Conservation (phyloP, 1,140 invertebrate genomes). For the Monochamus saltuarius region DNA sequence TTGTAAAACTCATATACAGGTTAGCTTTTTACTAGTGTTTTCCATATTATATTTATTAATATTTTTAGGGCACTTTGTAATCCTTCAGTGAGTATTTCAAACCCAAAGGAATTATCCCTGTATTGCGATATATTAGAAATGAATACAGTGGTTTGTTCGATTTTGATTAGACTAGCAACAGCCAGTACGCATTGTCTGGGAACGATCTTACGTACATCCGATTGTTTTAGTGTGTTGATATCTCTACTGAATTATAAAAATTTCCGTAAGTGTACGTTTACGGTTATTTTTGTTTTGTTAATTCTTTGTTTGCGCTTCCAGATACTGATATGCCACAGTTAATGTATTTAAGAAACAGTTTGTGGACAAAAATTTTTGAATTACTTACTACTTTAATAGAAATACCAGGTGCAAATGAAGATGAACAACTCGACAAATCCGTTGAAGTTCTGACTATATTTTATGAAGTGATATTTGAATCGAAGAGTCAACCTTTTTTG, state of each 20-base stretch:
- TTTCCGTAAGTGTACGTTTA: conserved; percentile 55
- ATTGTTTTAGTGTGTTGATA: conserved; percentile 53
- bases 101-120: conserved; percentile 46
- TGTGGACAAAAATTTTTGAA: conserved; percentile 55
- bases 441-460: conserved; percentile 42
- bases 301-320: conserved; percentile 23
- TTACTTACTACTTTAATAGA: conserved; percentile 51
- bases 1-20: conserved; percentile 38
- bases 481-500: conserved; percentile 46
- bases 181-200: conserved; percentile 49
- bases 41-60: neutral
- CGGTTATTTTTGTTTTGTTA: conserved; percentile 7
- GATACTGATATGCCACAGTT: conserved; percentile 46
- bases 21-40: conserved; percentile 10
- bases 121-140: conserved; percentile 56
- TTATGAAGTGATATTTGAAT: conserved; percentile 45
- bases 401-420: conserved; percentile 14
- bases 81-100: conserved; percentile 44
- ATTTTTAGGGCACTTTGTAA: conserved; percentile 46
- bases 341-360: conserved; percentile 51
- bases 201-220: conserved; percentile 52
- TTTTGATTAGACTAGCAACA: conserved; percentile 52
- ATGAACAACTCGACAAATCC: conserved; percentile 28
- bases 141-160: conserved; percentile 53
- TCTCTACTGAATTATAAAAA: conserved; percentile 52